Percentiles rank a stretch among this genome's conserved stretches.
These are phyloP conservation scores for Amyelois transitella DNA, from an alignment of 1,140 invertebrate genomes.

Conservation along the genomic window DNA sequence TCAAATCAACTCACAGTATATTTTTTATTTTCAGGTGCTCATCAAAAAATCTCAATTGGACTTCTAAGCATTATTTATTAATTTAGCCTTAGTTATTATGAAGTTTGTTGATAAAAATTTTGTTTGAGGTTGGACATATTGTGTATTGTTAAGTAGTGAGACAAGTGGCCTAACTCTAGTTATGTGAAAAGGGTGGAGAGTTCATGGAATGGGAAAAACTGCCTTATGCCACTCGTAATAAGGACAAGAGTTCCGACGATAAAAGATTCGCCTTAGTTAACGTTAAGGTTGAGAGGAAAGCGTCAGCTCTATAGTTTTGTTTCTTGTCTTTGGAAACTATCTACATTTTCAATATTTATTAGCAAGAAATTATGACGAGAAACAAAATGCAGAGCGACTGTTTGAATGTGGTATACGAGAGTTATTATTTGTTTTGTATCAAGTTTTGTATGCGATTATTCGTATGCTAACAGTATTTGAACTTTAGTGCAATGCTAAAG, in stretches of 20 bases:
- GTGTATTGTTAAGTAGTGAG: slow-evolving; percentile 40
- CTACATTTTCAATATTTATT: background rate
- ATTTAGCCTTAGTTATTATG: slow-evolving; percentile 46
- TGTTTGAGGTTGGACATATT: slow-evolving; percentile 33
- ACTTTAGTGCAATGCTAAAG: background rate
- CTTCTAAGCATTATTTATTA: slow-evolving; percentile 57
- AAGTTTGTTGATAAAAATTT: slow-evolving; percentile 46
- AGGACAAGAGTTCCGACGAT: slow-evolving; percentile 1
- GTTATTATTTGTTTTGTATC: background rate
- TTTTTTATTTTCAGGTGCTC: slow-evolving; percentile 42
- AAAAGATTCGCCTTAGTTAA: background rate
- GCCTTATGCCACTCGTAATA: slow-evolving; percentile 25
- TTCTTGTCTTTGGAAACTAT: background rate
- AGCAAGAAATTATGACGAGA: background rate
- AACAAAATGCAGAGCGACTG: background rate
- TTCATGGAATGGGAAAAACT: slow-evolving; percentile 17
- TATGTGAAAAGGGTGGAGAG: slow-evolving; percentile 20
- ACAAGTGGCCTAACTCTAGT: slow-evolving; percentile 49
- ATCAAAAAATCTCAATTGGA: slow-evolving; percentile 49
- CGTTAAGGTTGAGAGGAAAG: background rate
- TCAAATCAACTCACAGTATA: background rate
- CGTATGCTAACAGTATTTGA: background rate
- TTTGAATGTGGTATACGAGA: background rate
- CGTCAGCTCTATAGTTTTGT: background rate
- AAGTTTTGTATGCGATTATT: background rate